phyloP scores from a whole-genome alignment of 2,888 invertebrate species.

The Xylota sylvarum region DNA sequence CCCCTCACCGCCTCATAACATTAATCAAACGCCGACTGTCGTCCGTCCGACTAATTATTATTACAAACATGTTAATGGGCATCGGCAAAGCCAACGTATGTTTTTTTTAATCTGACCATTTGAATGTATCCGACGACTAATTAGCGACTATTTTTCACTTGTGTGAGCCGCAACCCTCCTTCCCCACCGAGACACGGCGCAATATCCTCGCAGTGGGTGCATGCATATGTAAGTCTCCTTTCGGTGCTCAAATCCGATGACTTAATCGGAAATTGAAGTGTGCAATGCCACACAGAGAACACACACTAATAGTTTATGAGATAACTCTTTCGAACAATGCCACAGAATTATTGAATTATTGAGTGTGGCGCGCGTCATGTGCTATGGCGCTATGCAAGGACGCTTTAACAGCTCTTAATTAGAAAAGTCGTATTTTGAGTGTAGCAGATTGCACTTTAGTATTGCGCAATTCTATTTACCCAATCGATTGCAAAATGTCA shows the following conservation, averaged over 20 bases:
- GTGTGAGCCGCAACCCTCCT: background rate
- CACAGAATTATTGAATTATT: constrained; percentile 42
- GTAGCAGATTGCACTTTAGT: constrained; percentile 24
- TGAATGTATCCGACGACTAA: constrained; percentile 52
- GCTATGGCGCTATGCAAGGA: constrained; percentile 34
- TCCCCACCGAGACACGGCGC: background rate
- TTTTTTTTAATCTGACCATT: constrained; percentile 46
- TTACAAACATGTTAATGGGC: constrained; percentile 66
- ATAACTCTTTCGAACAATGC: constrained; percentile 33
- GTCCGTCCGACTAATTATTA: constrained; percentile 63
- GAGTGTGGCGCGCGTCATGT: background rate
- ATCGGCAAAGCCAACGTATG: constrained; percentile 51
- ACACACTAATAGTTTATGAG: constrained; percentile 38
- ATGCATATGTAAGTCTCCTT: constrained; percentile 50
- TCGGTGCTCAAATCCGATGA: constrained; percentile 60
- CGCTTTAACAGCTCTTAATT: constrained; percentile 29
- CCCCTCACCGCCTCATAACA: constrained; percentile 16
- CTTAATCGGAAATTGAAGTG: constrained; percentile 63
- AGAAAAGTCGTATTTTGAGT: constrained; percentile 40
- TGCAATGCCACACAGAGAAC: constrained; percentile 54
- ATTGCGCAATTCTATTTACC: background rate
- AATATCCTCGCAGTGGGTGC: constrained; percentile 58
- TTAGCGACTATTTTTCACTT: constrained; percentile 56
- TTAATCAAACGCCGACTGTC: constrained; percentile 52
- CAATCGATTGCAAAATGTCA: constrained; percentile 18